phyloP scores from a whole-genome alignment of 2,888 invertebrate genomes.

The Lamellibrachia columna region DNA sequence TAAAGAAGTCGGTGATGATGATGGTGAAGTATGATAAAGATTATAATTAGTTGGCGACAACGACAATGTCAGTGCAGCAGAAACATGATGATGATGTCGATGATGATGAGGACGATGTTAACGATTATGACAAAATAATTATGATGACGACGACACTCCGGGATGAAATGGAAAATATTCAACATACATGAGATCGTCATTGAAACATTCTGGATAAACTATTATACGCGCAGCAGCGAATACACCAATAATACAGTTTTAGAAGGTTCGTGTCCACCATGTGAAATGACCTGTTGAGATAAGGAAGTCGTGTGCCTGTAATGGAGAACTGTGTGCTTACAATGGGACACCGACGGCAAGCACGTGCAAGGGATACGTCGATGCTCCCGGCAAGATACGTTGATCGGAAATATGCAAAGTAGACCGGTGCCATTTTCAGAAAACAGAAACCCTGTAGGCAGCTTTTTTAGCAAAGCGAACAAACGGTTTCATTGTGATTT shows the following conservation, averaged over 20 bases:
- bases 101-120: not conserved
- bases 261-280: too few relatives aligned
- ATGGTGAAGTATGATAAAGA: not conserved
- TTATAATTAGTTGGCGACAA: not conserved
- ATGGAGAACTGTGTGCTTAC: too few relatives aligned
- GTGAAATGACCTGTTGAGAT: too few relatives aligned
- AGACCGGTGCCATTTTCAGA: not conserved
- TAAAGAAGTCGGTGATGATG: not conserved
- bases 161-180: not conserved
- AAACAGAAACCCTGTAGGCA: not conserved
- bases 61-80: not conserved
- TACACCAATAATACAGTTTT: too few relatives aligned
- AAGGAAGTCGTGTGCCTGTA: too few relatives aligned
- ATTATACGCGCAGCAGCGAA: too few relatives aligned
- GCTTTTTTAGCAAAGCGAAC: too few relatives aligned
- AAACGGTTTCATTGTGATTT: too few relatives aligned
- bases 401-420: not conserved
- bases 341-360: not conserved
- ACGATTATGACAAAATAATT: not conserved
- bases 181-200: too few relatives aligned
- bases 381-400: not conserved
- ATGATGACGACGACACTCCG: too few relatives aligned
- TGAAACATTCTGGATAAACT: too few relatives aligned
- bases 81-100: too few relatives aligned
- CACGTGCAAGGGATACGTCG: not conserved